A percentile compares a stretch with the other conserved stretches of the same genome.
Conservation (phyloP, 2,888 invertebrate species). For the Drosophila lacicola region DNA sequence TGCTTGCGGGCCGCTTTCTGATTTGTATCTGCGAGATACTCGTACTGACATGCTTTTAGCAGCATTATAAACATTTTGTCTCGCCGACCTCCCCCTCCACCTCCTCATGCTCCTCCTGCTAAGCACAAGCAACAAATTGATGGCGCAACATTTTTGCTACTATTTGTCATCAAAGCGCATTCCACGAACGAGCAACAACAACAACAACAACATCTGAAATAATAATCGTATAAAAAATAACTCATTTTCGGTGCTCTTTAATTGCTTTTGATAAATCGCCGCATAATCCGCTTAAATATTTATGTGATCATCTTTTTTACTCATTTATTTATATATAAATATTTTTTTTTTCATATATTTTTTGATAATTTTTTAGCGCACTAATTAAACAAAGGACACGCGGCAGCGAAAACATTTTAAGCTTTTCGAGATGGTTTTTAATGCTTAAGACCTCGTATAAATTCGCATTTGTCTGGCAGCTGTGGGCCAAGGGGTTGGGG, state of each 20-base stretch:
- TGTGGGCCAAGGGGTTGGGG: not conserved
- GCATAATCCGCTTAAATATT: slow-evolving; percentile 77
- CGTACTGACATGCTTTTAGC: slow-evolving; percentile 74
- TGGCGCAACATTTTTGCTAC: slow-evolving; percentile 74
- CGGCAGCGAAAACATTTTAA: slow-evolving; percentile 51
- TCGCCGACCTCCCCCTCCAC: slow-evolving; percentile 15
- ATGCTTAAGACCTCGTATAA: slow-evolving; percentile 60
- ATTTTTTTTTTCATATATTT: slow-evolving; percentile 28
- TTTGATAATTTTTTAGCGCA: slow-evolving; percentile 69
- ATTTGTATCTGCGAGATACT: slow-evolving; percentile 72
- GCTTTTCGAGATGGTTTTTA: slow-evolving; percentile 35
- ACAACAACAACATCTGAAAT: slow-evolving; percentile 25
- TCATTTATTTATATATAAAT: slow-evolving; percentile 7
- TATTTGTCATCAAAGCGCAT: slow-evolving; percentile 74
- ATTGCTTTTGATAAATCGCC: slow-evolving; percentile 80
- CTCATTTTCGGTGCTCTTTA: slow-evolving; percentile 67
- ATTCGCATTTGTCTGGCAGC: slow-evolving; percentile 60
- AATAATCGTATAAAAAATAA: slow-evolving; percentile 48
- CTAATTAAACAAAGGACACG: slow-evolving; percentile 77
- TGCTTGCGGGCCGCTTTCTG: slow-evolving; percentile 57
- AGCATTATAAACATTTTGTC: slow-evolving; percentile 77
- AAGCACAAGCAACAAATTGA: slow-evolving; percentile 12
- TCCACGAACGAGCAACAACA: slow-evolving; percentile 57
- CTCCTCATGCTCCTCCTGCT: not conserved
- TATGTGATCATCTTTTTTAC: slow-evolving; percentile 51